These are phyloP conservation scores for Protosalanx chinensis DNA, from an alignment of 2,797 vertebrate species.

Conservation along the genomic window DNA sequence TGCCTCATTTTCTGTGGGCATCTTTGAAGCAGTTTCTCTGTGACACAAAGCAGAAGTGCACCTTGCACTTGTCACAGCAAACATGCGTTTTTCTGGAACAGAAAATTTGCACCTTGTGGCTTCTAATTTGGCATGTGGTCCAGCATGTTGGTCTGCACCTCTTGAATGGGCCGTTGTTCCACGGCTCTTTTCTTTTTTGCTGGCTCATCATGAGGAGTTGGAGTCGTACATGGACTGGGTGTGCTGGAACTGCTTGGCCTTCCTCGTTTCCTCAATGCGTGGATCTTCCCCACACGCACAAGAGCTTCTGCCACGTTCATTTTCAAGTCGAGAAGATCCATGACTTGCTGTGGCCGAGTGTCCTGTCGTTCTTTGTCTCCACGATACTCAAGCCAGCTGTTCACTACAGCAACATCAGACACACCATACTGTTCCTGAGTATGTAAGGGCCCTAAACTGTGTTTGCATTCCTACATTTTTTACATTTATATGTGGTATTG, in stretches of 20 bases:
- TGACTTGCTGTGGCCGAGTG: constrained; percentile 8
- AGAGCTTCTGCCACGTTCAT: neutral
- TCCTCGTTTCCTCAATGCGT: neutral
- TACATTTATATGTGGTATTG: too few species aligned
- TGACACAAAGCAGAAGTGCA: too few species aligned
- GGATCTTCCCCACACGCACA: neutral
- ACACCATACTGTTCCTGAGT: too few species aligned
- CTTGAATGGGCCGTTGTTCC: neutral
- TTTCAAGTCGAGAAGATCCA: neutral
- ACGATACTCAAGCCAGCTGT: neutral
- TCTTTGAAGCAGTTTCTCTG: too few species aligned
- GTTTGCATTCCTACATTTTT: too few species aligned
- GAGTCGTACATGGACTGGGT: neutral
- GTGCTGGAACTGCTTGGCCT: neutral
- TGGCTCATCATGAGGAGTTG: neutral
- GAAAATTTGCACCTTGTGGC: neutral
- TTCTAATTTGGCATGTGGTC: neutral
- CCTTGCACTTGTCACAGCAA: too few species aligned
- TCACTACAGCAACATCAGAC: neutral
- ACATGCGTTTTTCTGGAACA: neutral
- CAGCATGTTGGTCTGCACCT: neutral
- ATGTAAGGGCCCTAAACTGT: too few species aligned
- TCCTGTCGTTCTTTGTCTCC: neutral
- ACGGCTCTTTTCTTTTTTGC: neutral
- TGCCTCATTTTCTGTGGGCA: too few species aligned